These are phyloP conservation scores for Desoria tigrina DNA, from an alignment of 2,888 invertebrate genomes.

Conservation along the genomic window DNA sequence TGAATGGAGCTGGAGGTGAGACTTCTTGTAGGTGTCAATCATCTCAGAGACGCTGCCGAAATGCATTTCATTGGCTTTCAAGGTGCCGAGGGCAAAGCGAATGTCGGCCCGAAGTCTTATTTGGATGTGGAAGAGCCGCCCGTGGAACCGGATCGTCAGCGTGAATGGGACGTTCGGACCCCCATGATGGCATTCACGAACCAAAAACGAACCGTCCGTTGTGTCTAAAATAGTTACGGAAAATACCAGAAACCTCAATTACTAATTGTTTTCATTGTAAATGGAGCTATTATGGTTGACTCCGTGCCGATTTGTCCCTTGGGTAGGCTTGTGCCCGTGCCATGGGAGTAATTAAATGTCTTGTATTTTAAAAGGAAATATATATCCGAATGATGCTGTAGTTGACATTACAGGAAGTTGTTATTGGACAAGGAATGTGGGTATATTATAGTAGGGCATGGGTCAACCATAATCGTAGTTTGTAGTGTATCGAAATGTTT, in stretches of 20 bases:
- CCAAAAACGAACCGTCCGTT: constrained; percentile 41
- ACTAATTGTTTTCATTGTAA: no score
- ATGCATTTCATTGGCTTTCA: constrained; percentile 52
- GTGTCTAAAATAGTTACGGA: constrained; percentile 29
- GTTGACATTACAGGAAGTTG: no score
- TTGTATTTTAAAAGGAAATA: no score
- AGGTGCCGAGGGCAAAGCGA: constrained; percentile 48
- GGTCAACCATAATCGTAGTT: no score
- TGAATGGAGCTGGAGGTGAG: constrained; percentile 52
- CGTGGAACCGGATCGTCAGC: constrained; percentile 51
- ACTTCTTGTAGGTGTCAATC: constrained; percentile 52
- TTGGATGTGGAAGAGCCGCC: constrained; percentile 52
- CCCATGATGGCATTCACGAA: constrained; percentile 48
- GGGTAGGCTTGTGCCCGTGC: no score
- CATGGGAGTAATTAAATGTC: no score
- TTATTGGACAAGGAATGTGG: no score
- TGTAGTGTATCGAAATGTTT: no score
- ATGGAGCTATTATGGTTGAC: no score
- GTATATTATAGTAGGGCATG: no score
- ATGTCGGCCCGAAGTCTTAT: constrained; percentile 48
- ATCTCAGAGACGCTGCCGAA: constrained; percentile 47
- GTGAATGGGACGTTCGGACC: constrained; percentile 52
- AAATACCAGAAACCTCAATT: constrained; percentile 12
- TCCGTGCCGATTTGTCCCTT: no score
- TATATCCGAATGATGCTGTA: no score